Evolutionary conservation across 2,113 vertebrate genomes (phyloP), one percentile per base, ranked within the genome.

Genomic region (Gadus chalcogrammus): DNA sequence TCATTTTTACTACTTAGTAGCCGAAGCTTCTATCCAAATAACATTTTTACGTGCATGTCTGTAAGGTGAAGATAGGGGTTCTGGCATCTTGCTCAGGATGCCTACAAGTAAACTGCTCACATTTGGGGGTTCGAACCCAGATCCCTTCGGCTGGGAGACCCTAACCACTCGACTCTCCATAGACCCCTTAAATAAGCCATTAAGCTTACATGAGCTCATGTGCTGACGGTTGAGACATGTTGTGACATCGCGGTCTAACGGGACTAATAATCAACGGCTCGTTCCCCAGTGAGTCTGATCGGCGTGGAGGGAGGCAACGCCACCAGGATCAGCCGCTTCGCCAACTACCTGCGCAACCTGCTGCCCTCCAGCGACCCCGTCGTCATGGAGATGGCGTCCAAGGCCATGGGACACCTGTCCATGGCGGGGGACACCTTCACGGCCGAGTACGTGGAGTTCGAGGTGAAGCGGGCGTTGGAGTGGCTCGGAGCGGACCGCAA

Each of bases 321-420:
- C 88, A 98, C 96, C 70, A 92, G 97, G 17, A 99, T 99, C 0
- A 97, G 96, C 88, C 93, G 97, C 60, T 99, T 99, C 72, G 97
- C 97, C 73, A 99, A 99, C 90, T 99, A 99, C 81, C 88, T 99
- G 67, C 95, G 97, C 66, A 98, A 99, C 88, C 93, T 99, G 63
- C 92, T 99, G 62, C 97, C 97, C 15, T 99, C 96, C 79, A 98
- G 95, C 24, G 97, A 99, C 82, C 90, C 96, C 0, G 95, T 95
- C 38, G 96, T 98, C 15, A 99, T 99, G 97, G 97, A 99, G 84
- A 99, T 99, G 97, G 96, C 96, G 3, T 99, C 97, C 67, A 98
- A 98, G 85, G 97, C 97, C 69, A 98, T 99, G 0, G 97, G 97
- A 15, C 90, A 98, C 65, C 92, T 99, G 0, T 98, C 97, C 0